Evolutionary conservation across 2,797 vertebrate genomes (phyloP), one percentile per base, ranked within the genome.

Genomic region (Semotilus atromaculatus): DNA sequence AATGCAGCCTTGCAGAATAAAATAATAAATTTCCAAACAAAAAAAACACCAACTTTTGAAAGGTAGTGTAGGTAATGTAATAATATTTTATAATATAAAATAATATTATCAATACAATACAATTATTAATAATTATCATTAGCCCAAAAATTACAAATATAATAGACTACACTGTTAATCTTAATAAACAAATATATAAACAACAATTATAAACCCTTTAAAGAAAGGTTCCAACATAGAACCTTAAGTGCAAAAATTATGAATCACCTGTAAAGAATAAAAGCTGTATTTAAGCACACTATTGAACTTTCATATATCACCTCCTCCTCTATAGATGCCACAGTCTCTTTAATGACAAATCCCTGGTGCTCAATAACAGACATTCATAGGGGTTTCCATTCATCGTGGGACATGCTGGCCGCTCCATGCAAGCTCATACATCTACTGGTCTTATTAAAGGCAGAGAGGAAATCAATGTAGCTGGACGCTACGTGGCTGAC

Each of bases 391-490:
- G 45, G 83, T 87, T 83, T 91, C 88, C 91, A 94, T 93, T 92
- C 92, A 93, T 94, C 90, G 91, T 90, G 83, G 64, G 92, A 94
- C 85, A 92, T 90, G 88, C 93, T 90, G 93, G 92, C 85, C 70
- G 89, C 91, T 92, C 93, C 92, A 91, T 60, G 7, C 23, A 89
- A 93, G 94, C 95, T 96, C 96, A 98, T 97, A 97, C 91, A 95
- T 97, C 97, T 97, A 96, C 93, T 94, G 96, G 96, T 96, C 96
- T 96, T 97, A 98, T 98, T 98, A 98, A 93, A 94, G 95, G 93
- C 92, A 89, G 96, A 99, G 95, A 96, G 96, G 96, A 99, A 99
- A 99, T 99, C 98, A 98, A 99, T 99, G 96, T 94, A 91, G 89
- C 95, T 95, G 96, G 97, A 97, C 97, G 93, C 96, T 96, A 96